A percentile compares a stretch with the other conserved stretches of the same genome.
These are phyloP conservation scores for Echinarachnius parma DNA, from an alignment of 53 echinoderm and acorn worm species.

Conservation along the genomic window DNA sequence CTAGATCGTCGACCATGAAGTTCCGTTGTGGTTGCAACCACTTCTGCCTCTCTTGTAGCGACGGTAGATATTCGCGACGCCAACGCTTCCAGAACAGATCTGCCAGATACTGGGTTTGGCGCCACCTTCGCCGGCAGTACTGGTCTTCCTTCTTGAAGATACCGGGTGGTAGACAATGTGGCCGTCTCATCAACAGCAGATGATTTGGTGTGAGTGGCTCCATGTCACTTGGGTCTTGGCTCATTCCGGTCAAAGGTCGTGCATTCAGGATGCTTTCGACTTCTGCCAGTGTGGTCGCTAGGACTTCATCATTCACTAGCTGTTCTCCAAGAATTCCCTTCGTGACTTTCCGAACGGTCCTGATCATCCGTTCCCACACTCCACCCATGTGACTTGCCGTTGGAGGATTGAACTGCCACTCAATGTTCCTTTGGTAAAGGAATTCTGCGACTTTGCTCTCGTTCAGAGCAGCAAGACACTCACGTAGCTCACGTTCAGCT, in stretches of 20 bases:
- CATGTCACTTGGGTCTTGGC: too few species aligned
- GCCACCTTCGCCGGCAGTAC: too few species aligned
- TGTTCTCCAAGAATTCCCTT: too few species aligned
- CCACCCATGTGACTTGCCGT: slow-evolving; percentile 42
- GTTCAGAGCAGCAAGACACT: not conserved
- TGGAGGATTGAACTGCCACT: slow-evolving; percentile 17
- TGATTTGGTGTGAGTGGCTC: too few species aligned
- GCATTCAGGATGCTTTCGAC: too few species aligned
- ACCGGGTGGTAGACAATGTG: too few species aligned
- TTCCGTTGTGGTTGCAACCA: slow-evolving; percentile 37
- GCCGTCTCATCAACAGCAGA: too few species aligned
- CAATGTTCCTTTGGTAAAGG: slow-evolving; percentile 8
- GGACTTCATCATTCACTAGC: too few species aligned
- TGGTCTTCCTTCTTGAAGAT: too few species aligned
- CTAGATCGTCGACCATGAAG: slow-evolving; percentile 10
- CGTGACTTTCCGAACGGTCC: not conserved
- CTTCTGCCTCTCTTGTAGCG: slow-evolving; percentile 50
- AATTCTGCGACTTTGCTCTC: not conserved
- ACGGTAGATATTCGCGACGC: slow-evolving; percentile 62
- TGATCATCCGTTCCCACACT: slow-evolving; percentile 24
- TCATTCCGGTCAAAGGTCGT: too few species aligned
- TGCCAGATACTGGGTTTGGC: too few species aligned
- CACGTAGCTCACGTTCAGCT: slow-evolving; percentile 21
- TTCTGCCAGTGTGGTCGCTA: too few species aligned
- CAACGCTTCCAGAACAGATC: slow-evolving; percentile 64